Percentiles rank a stretch among this genome's conserved stretches.
These are phyloP conservation scores for Gari tellinella DNA, from an alignment of 2,888 invertebrate genomes.

Conservation along the genomic window DNA sequence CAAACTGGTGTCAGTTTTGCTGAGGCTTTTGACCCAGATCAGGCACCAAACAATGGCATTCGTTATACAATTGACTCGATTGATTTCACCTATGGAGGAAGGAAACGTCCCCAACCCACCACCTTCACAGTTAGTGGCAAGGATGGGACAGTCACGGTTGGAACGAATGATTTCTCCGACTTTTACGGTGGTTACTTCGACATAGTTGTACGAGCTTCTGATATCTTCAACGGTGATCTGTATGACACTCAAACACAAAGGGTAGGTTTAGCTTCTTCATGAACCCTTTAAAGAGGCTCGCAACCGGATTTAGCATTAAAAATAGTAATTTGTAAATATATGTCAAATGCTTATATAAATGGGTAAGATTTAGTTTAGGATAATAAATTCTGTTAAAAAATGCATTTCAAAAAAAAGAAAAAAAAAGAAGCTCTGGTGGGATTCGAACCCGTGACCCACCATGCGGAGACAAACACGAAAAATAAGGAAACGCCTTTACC, in stretches of 20 bases:
- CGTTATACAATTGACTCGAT: conserved; percentile 62
- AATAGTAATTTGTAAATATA: too few relatives aligned
- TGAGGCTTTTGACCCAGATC: conserved; percentile 59
- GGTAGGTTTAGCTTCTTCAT: conserved; percentile 28
- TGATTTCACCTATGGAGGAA: conserved; percentile 28
- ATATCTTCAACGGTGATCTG: conserved; percentile 48
- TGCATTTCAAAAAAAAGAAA: too few relatives aligned
- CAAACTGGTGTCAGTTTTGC: conserved; percentile 38
- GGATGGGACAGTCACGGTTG: conserved; percentile 64
- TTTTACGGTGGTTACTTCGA: conserved; percentile 70
- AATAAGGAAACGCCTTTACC: too few relatives aligned
- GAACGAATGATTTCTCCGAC: conserved; percentile 60
- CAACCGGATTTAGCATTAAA: too few relatives aligned
- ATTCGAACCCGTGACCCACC: too few relatives aligned
- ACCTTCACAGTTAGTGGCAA: conserved; percentile 68
- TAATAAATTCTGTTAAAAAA: too few relatives aligned
- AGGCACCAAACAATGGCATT: conserved; percentile 52
- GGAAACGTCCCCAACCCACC: conserved; percentile 36
- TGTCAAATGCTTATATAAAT: too few relatives aligned
- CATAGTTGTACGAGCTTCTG: conserved; percentile 66
- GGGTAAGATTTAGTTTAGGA: too few relatives aligned
- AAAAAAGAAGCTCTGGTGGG: too few relatives aligned
- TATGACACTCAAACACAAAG: conserved; percentile 27
- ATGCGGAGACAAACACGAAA: too few relatives aligned
- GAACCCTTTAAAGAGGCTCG: background rate